Conservation (phyloP, 2,113 vertebrate genomes). For the Poeciliopsis prolifica region DNA sequence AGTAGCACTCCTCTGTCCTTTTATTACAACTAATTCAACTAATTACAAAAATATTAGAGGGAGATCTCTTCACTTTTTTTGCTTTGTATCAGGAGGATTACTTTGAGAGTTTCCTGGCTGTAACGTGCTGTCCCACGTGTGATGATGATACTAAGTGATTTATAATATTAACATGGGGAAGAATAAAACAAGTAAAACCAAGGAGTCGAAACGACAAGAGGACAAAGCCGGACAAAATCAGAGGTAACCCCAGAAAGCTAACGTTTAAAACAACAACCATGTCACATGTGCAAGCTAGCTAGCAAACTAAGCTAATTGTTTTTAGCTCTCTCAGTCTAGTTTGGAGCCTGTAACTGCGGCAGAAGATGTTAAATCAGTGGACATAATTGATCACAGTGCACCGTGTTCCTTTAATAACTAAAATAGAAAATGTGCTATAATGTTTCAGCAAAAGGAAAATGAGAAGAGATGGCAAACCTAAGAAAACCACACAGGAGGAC, state of each 20-base stretch:
- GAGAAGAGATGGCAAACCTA: slow-evolving; percentile 71
- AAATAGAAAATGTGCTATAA: background rate
- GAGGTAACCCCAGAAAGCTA: slow-evolving; percentile 58
- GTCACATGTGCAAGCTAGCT: background rate
- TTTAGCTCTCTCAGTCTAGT: background rate
- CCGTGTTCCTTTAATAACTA: background rate
- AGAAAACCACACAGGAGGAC: slow-evolving; percentile 71
- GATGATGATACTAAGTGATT: background rate
- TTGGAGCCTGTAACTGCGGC: background rate
- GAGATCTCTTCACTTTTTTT: background rate
- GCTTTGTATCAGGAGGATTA: background rate
- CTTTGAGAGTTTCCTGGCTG: slow-evolving; percentile 11
- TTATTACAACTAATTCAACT: too few relatives aligned
- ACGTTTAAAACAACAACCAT: background rate
- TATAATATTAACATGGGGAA: slow-evolving; percentile 59
- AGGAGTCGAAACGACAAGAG: slow-evolving; percentile 10
- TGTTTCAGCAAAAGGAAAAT: slow-evolving; percentile 63
- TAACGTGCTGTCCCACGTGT: slow-evolving; percentile 26
- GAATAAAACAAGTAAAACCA: slow-evolving; percentile 45
- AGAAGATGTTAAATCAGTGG: background rate
- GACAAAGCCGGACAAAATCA: slow-evolving; percentile 23
- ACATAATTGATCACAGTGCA: background rate
- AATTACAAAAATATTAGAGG: slow-evolving; percentile 9
- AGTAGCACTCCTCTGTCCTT: too few relatives aligned
- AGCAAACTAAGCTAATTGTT: slow-evolving; percentile 20